Evolutionary conservation across 1,140 invertebrate genomes (phyloP).

Genomic region (Cherax destructor): DNA sequence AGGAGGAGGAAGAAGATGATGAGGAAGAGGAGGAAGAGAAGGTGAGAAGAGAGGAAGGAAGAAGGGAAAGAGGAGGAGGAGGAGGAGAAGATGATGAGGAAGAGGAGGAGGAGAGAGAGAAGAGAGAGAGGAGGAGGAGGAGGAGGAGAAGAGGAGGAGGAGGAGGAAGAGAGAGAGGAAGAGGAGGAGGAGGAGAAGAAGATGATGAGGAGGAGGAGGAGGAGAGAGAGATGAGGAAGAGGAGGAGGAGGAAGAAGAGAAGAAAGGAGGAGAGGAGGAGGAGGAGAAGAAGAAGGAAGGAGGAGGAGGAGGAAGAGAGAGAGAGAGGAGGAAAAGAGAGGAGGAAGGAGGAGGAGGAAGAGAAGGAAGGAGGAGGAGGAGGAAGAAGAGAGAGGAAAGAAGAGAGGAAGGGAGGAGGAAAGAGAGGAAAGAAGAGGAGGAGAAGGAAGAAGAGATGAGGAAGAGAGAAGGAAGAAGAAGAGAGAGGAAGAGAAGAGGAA

Average conservation of each 20-base stretch:
- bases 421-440: not conserved
- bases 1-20: not conserved
- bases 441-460: not conserved
- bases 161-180: not conserved
- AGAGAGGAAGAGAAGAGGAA: not conserved
- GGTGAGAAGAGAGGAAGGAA: not conserved
- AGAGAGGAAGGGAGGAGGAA: not conserved
- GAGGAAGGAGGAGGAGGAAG: not conserved
- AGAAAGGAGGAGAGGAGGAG: not conserved
- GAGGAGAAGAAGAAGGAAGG: not conserved
- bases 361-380: not conserved
- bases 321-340: not conserved
- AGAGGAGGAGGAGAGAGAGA: not conserved
- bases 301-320: not conserved
- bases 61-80: not conserved
- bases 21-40: not conserved
- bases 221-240: not conserved
- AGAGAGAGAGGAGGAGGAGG: not conserved
- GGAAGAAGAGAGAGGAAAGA: not conserved
- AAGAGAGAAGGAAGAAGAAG: not conserved
- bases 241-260: not conserved
- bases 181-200: constrained; percentile 2
- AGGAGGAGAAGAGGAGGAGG: not conserved
- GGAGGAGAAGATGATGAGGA: too few relatives aligned
- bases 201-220: not conserved